phyloP scores from a whole-genome alignment of 2,888 invertebrate species.

The Luperina testacea region DNA sequence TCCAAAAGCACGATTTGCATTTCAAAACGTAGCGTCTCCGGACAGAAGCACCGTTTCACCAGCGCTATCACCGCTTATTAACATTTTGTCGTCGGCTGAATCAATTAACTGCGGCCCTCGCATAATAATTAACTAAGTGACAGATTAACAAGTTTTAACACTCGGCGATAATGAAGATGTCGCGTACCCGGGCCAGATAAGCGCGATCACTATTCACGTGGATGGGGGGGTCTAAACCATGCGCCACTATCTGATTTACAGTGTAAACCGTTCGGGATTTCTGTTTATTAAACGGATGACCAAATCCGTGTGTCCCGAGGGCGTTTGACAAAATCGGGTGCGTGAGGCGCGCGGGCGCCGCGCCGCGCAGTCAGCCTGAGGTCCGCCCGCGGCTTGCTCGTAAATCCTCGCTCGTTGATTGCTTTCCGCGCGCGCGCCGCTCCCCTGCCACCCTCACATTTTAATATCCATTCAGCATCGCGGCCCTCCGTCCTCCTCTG shows the following conservation, averaged over 20 bases:
- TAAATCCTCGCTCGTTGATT: conserved; percentile 86
- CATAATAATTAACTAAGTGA: conserved; percentile 88
- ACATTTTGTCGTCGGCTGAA: conserved; percentile 88
- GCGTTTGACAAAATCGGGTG: conserved; percentile 68
- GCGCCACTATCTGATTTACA: conserved; percentile 61
- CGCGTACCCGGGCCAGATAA: conserved; percentile 75
- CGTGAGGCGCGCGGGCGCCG: conserved; percentile 68
- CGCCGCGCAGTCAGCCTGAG: conserved; percentile 67
- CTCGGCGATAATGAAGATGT: conserved; percentile 89
- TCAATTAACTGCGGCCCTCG: conserved; percentile 86
- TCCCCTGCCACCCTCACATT: conserved; percentile 72
- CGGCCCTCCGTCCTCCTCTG: conserved; percentile 59
- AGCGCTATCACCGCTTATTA: conserved; percentile 85
- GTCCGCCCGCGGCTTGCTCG: conserved; percentile 72
- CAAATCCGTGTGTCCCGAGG: conserved; percentile 60
- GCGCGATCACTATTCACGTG: conserved; percentile 37
- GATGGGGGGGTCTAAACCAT: conserved; percentile 72
- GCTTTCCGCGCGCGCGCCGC: conserved; percentile 74
- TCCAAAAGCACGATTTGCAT: conserved; percentile 83
- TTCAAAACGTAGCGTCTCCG: conserved; percentile 72
- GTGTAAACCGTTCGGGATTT: conserved; percentile 58
- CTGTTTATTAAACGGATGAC: conserved; percentile 60
- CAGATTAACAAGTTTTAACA: conserved; percentile 89
- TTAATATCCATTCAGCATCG: conserved; percentile 79
- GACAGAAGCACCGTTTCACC: conserved; percentile 65